Conservation (phyloP, 2,797 vertebrate genomes). For the Vultur gryphus region DNA sequence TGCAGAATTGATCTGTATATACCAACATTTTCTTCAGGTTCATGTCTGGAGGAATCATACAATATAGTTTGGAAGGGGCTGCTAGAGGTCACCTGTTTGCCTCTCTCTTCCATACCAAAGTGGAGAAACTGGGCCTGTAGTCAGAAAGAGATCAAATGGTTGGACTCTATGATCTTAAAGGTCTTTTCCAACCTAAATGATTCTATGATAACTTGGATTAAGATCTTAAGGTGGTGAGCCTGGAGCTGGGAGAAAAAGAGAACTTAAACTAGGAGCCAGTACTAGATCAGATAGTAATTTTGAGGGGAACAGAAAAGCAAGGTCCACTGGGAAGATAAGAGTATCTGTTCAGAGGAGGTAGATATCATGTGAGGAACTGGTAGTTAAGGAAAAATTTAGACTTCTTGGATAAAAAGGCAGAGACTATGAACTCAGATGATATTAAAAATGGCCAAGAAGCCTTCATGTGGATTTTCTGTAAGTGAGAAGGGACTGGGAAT, state of each 20-base stretch:
- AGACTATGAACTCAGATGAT: neutral
- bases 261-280: neutral
- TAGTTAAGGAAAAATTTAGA: neutral
- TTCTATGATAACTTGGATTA: neutral
- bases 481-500: neutral
- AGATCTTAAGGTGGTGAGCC: neutral
- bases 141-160: neutral
- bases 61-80: neutral
- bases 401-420: neutral
- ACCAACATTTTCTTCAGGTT: neutral
- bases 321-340: neutral
- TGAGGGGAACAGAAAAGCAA: neutral
- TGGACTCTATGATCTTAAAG: neutral
- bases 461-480: neutral
- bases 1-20: neutral
- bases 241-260: neutral
- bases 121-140: neutral
- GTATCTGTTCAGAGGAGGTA: neutral
- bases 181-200: neutral
- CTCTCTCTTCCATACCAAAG: neutral
- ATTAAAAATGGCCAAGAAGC: neutral
- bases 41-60: neutral
- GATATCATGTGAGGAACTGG: neutral
- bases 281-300: neutral
- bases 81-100: neutral